Evolutionary conservation across 2,797 vertebrate species (phyloP).

Genomic region (Cetoscarus ocellatus): DNA sequence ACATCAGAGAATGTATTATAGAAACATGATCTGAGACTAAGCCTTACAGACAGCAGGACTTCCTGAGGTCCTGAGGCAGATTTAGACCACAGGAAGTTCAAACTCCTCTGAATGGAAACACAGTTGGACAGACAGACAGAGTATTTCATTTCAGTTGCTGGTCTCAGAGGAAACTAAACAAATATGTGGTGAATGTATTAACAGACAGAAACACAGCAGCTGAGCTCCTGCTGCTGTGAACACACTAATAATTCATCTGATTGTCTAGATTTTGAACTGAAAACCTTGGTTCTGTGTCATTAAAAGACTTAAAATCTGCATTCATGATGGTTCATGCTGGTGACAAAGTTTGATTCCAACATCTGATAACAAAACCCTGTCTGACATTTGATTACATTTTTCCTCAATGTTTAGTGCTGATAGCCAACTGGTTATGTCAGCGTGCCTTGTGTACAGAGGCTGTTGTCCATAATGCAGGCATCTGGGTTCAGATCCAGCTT

Average conservation of each 20-base stretch:
- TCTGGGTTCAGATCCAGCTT: too few species aligned
- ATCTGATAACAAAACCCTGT: too few species aligned
- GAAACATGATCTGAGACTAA: not conserved
- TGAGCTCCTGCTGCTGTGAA: not conserved
- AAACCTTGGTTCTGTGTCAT: not conserved
- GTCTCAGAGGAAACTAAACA: slow-evolving; percentile 21
- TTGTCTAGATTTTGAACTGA: not conserved
- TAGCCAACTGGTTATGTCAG: too few species aligned
- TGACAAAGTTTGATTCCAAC: too few species aligned
- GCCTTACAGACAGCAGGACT: slow-evolving; percentile 1
- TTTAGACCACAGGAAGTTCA: slow-evolving; percentile 11
- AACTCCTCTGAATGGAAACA: not conserved
- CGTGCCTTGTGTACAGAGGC: too few species aligned
- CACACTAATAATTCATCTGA: not conserved
- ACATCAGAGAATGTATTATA: not conserved
- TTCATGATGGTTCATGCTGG: not conserved
- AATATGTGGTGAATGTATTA: slow-evolving; percentile 36
- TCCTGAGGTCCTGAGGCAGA: slow-evolving; percentile 1
- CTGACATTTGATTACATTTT: too few species aligned
- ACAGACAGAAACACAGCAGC: not conserved
- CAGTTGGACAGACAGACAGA: not conserved
- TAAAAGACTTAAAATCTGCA: not conserved
- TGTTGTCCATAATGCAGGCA: too few species aligned
- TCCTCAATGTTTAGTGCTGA: too few species aligned
- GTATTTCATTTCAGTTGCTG: too few species aligned